Percentiles rank a stretch among this genome's conserved stretches.
Conservation (phyloP, 2,113 vertebrate species). For the Rhombomys opimus region DNA sequence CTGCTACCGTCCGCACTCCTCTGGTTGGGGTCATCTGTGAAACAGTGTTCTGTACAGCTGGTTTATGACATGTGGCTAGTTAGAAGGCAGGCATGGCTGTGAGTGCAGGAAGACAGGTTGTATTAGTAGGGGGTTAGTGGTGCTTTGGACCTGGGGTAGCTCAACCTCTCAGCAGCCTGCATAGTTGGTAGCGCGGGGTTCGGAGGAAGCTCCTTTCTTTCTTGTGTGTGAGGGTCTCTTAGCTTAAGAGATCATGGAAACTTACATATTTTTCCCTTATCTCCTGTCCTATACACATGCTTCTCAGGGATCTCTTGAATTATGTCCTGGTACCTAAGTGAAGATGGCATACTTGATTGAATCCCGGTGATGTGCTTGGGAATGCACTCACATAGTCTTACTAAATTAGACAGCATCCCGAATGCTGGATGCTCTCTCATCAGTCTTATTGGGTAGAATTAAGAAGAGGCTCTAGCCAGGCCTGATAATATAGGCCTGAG, state of each 20-base stretch:
- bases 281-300: background rate
- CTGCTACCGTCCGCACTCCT: background rate
- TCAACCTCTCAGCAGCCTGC: background rate
- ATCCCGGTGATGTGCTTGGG: accelerated
- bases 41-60: background rate
- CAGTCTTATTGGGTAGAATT: background rate
- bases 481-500: background rate
- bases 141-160: background rate
- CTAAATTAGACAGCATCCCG: background rate
- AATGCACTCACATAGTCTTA: background rate
- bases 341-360: background rate
- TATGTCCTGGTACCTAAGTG: background rate
- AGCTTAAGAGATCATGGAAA: background rate
- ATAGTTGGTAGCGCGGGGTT: background rate
- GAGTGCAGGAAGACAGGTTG: background rate
- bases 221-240: background rate
- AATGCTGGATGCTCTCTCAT: accelerated
- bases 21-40: background rate
- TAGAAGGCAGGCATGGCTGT: background rate
- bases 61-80: background rate
- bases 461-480: background rate
- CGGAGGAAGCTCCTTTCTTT: background rate
- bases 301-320: background rate
- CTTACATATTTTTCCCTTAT: background rate
- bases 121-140: background rate